Percentiles rank a stretch among this genome's conserved stretches.
Conservation (phyloP, 2,797 vertebrate species). For the Euthynnus affinis region DNA sequence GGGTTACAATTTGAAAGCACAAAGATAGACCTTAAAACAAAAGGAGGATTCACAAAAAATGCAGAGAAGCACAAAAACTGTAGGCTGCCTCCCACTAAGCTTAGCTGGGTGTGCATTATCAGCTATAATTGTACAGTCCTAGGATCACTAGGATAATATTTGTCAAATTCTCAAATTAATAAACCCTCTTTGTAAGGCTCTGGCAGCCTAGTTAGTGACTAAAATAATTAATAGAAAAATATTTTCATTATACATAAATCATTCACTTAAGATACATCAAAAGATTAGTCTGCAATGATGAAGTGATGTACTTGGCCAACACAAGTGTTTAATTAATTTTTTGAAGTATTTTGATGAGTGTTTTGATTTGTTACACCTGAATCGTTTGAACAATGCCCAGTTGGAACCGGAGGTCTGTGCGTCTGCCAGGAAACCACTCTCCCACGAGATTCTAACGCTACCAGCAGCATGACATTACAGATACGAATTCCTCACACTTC, state of each 20-base stretch:
- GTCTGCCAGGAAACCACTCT: conserved; percentile 34
- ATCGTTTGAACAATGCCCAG: conserved; percentile 23
- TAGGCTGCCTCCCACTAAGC: not conserved
- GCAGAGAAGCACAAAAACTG: not conserved
- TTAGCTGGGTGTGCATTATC: not conserved
- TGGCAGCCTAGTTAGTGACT: not conserved
- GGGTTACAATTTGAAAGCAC: too few species aligned
- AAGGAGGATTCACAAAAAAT: not conserved
- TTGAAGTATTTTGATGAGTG: conserved; percentile 26
- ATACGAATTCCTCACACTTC: conserved; percentile 4
- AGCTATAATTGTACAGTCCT: too few species aligned
- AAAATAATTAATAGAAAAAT: not conserved
- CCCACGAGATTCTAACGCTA: conserved; percentile 23
- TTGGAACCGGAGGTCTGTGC: conserved; percentile 21
- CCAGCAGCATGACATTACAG: conserved; percentile 3
- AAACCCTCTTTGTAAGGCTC: not conserved
- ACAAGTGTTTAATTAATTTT: conserved; percentile 38
- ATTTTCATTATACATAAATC: not conserved
- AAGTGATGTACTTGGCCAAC: conserved; percentile 23
- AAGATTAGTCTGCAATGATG: not conserved
- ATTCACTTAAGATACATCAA: conserved; percentile 20
- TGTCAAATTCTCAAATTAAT: not conserved
- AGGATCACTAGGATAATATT: not conserved
- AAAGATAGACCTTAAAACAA: not conserved
- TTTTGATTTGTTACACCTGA: conserved; percentile 39